A percentile compares a stretch with the other conserved stretches of the same genome.
Conservation (phyloP, 2,797 vertebrate species). For the Dipus sagitta region DNA sequence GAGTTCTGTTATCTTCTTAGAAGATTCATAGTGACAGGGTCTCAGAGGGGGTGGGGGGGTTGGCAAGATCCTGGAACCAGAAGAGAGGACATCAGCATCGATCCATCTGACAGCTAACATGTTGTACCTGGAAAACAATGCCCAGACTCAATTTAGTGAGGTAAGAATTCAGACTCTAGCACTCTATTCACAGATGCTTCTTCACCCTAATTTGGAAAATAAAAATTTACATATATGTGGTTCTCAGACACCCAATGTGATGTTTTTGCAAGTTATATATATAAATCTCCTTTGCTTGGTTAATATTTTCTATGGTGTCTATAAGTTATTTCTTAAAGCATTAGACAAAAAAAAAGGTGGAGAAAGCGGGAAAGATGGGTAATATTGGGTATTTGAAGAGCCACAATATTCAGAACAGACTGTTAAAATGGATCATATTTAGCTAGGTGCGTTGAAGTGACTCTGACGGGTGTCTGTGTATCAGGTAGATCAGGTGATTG, state of each 20-base stretch:
- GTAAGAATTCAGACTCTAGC: slow-evolving; percentile 91
- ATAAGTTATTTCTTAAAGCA: slow-evolving; percentile 16
- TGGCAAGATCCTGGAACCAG: slow-evolving; percentile 98
- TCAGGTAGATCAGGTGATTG: slow-evolving; percentile 43
- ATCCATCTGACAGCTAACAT: slow-evolving; percentile 99
- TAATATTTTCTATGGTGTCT: slow-evolving; percentile 59
- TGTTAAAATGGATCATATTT: slow-evolving; percentile 36
- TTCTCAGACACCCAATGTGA: slow-evolving; percentile 63
- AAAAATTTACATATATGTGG: slow-evolving; percentile 51
- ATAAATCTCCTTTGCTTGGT: slow-evolving; percentile 61
- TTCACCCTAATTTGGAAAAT: slow-evolving; percentile 59
- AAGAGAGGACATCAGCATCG: slow-evolving; percentile 98
- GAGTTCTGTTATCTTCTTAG: slow-evolving; percentile 90
- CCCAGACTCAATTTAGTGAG: slow-evolving; percentile 97
- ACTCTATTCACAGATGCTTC: slow-evolving; percentile 61
- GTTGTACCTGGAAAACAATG: slow-evolving; percentile 99
- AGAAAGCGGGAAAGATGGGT: slow-evolving; percentile 53
- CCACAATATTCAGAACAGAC: slow-evolving; percentile 35
- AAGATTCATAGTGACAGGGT: slow-evolving; percentile 87
- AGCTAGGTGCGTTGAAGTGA: slow-evolving; percentile 54
- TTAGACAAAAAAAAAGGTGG: slow-evolving; percentile 50
- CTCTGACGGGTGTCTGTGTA: slow-evolving; percentile 52
- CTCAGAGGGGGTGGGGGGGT: slow-evolving; percentile 92
- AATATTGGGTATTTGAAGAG: slow-evolving; percentile 44
- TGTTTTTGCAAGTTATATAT: slow-evolving; percentile 53